Evolutionary conservation across 2,113 vertebrate genomes (phyloP).

Genomic region (Paramormyrops kingsleyae): DNA sequence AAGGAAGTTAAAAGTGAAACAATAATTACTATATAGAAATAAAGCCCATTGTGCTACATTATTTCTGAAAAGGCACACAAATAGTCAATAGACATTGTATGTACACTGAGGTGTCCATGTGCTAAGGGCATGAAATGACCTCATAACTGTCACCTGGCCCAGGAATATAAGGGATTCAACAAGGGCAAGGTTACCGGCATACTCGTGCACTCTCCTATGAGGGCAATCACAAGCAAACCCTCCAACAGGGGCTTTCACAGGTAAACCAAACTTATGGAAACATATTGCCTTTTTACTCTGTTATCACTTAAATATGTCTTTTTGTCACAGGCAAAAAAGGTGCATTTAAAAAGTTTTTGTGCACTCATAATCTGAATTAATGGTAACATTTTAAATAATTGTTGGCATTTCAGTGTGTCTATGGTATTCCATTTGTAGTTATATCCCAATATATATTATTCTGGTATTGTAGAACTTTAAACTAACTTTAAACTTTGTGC

Average conservation of each 20-base stretch:
- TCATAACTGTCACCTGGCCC: not conserved
- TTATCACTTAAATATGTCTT: not conserved
- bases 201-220: no score
- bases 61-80: not conserved
- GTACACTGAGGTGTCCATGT: not conserved
- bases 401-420: no score
- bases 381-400: not conserved
- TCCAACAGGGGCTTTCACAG: no score
- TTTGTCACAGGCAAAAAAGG: not conserved
- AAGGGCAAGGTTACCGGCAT: not conserved
- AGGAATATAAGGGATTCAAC: not conserved
- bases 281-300: not conserved
- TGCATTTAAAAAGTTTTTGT: not conserved
- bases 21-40: not conserved
- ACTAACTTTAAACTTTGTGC: not conserved
- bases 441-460: no score
- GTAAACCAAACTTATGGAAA: no score
- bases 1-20: conserved; percentile 5
- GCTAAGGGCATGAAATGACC: not conserved
- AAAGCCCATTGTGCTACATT: not conserved
- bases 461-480: no score
- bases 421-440: no score
- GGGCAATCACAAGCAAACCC: no score
- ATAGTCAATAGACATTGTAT: not conserved
- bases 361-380: not conserved